Evolutionary conservation across 2,797 vertebrate genomes (phyloP), one percentile per base, ranked within the genome.

Genomic region (Perodicticus potto): DNA sequence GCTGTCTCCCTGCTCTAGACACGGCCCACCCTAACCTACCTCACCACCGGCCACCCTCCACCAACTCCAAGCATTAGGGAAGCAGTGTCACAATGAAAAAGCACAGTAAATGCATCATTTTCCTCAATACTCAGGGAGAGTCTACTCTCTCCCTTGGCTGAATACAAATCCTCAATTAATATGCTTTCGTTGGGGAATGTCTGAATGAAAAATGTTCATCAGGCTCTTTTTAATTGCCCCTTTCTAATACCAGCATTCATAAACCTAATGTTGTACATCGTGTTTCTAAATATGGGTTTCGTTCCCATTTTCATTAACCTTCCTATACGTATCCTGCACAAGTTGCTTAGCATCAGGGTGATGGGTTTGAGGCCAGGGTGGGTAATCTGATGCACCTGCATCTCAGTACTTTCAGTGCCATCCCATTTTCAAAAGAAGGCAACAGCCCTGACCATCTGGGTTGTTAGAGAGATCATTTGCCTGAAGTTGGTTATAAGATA

Each of bases 111-210:
- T 17, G 55, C n/a, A 25, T 12, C 63, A 29, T 53, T 81, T 49
- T 63, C 70, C 61, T 86, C 70, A 34, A 69, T 17, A 69, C 92
- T 10, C 49, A 78, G 43, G 40, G 34, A 87, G 45, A 93, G 72
- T 20, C 55, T 53, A 59, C 27, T 78, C n/a, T 8, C 3, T 76
- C 29, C 65, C 4, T 27, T 53, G 34, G 88, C 27, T 90, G 65
- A 53, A 85, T 93, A 91, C 88, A 86, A 80, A 84, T 22, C 27
- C 23, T 70, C 22, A 73, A 29, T 76, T 49, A n/a, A 91, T 2
- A 32, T 5, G 29, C 59, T 59, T 5, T 77, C 2, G 3, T 13
- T 82, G 63, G 63, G 63, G 17, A 84, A 59, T 16, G 53, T 11
- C 61, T 73, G 73, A 20, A 23, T 43, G 19, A 2, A 65, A 94